These are phyloP conservation scores for Melitaea athalia DNA, from an alignment of 2,888 invertebrate species.

Conservation along the genomic window DNA sequence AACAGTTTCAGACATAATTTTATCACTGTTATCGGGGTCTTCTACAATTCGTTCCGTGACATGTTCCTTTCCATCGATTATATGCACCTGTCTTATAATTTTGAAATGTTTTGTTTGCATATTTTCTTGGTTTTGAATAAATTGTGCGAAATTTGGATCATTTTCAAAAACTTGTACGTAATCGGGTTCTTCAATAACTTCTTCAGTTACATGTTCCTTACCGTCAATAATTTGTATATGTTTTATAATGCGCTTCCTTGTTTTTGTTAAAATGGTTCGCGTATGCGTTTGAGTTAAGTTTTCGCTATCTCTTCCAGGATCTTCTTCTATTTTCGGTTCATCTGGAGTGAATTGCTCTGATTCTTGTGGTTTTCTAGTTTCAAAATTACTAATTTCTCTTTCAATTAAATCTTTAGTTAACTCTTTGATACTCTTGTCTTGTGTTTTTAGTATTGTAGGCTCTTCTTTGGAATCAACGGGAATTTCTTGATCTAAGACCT, in stretches of 20 bases:
- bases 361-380: background rate
- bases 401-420: background rate
- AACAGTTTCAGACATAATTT: background rate
- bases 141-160: slow-evolving; percentile 16
- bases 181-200: slow-evolving; percentile 92
- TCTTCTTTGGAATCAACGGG: background rate
- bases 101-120: slow-evolving; percentile 66
- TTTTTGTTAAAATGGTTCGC: slow-evolving; percentile 79
- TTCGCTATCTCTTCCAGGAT: background rate
- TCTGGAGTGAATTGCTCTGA: background rate
- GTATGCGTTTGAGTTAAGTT: background rate
- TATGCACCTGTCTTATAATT: slow-evolving; percentile 85
- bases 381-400: background rate
- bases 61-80: slow-evolving; percentile 79
- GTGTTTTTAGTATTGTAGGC: background rate
- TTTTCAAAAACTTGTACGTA: slow-evolving; percentile 87
- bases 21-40: slow-evolving; percentile 61
- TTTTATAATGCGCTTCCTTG: slow-evolving; percentile 57
- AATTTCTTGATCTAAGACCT: background rate
- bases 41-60: slow-evolving; percentile 86
- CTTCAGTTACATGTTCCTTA: slow-evolving; percentile 91
- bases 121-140: slow-evolving; percentile 52
- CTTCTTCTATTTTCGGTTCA: background rate
- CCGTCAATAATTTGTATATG: slow-evolving; percentile 88
- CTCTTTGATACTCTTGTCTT: background rate